Conservation (phyloP, 2,797 vertebrate genomes). For the Eidolon dupreanum region DNA sequence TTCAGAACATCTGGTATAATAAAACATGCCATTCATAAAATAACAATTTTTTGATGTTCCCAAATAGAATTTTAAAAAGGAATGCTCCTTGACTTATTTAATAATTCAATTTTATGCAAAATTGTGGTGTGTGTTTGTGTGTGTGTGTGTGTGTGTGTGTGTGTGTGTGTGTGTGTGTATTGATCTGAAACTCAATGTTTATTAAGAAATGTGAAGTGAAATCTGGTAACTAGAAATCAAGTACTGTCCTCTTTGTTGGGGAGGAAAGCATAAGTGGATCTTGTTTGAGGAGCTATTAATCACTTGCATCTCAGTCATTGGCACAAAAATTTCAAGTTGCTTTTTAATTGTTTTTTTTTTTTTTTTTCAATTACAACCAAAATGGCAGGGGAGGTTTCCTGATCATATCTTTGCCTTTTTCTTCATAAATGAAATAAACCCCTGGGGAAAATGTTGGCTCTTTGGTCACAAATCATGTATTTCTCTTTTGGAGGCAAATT, state of each 20-base stretch:
- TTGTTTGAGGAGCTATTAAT: not conserved
- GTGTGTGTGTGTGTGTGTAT: not conserved
- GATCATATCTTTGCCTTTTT: conserved; percentile 34
- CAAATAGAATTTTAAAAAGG: not conserved
- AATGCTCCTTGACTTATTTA: not conserved
- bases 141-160: not conserved
- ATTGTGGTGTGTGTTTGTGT: not conserved
- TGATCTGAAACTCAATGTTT: not conserved
- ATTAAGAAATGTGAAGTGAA: conserved; percentile 26
- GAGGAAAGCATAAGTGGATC: not conserved
- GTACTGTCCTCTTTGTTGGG: not conserved
- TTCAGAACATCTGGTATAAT: not conserved
- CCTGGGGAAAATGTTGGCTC: not conserved
- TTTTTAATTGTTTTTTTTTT: conserved; percentile 36
- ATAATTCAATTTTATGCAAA: not conserved
- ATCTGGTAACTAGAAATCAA: not conserved
- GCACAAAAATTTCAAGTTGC: not conserved
- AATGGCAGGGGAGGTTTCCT: not conserved
- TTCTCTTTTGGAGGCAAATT: conserved; percentile 12
- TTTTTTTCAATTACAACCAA: conserved; percentile 17
- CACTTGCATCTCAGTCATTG: not conserved
- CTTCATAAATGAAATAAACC: conserved; percentile 58
- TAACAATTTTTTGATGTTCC: not conserved
- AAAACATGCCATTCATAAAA: not conserved
- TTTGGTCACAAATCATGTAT: conserved; percentile 58